A percentile compares a stretch with the other conserved stretches of the same genome.
Evolutionary conservation across 2,113 vertebrate genomes (phyloP).

Genomic region (Baryphthengus martii): DNA sequence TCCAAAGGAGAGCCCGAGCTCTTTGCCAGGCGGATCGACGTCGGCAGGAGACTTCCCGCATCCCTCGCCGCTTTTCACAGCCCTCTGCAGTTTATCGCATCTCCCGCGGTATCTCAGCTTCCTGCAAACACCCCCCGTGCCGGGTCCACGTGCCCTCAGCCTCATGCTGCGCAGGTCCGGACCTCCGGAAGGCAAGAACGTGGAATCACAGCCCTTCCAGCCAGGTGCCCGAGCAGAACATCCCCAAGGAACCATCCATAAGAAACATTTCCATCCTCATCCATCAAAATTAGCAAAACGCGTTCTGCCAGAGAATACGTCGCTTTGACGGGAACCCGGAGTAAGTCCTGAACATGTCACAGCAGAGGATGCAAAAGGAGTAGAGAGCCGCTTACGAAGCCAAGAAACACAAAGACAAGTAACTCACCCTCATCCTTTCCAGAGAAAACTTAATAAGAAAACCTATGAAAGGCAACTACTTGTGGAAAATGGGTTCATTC

Average conservation of each 20-base stretch:
- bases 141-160: background rate
- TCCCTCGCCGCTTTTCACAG: background rate
- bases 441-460: background rate
- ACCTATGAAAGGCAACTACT: background rate
- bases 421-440: background rate
- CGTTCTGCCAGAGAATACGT: background rate
- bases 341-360: background rate
- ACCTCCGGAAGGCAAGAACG: background rate
- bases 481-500: background rate
- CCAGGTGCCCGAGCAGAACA: background rate
- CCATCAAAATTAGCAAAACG: background rate
- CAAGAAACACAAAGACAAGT: background rate
- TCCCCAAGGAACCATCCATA: background rate
- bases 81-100: background rate
- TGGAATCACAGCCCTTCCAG: background rate
- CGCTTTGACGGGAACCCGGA: background rate
- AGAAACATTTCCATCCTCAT: background rate
- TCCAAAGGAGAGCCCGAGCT: background rate
- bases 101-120: fast-evolving
- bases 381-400: background rate
- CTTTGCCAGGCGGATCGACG: background rate
- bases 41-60: background rate
- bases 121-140: background rate
- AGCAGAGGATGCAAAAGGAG: background rate
- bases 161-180: fast-evolving